Conservation (phyloP, 2,113 vertebrate species). For the Lophochroa leadbeateri region DNA sequence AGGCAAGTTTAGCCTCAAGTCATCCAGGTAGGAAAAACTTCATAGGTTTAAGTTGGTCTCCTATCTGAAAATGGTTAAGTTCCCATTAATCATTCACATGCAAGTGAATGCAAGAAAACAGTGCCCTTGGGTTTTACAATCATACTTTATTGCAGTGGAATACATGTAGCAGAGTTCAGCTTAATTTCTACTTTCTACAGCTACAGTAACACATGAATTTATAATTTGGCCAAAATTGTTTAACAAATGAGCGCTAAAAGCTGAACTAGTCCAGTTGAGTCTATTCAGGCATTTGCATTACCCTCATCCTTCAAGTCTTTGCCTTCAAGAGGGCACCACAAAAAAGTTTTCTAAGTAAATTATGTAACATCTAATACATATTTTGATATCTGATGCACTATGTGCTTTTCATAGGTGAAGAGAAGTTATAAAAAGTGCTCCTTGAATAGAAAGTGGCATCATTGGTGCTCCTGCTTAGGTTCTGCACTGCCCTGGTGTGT, state of each 20-base stretch:
- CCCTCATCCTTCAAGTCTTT: neutral
- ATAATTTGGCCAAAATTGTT: neutral
- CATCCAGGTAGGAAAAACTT: neutral
- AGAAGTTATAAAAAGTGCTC: neutral
- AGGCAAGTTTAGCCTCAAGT: neutral
- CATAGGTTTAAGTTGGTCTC: neutral
- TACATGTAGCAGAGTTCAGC: neutral
- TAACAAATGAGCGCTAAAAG: neutral
- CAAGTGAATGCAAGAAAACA: neutral
- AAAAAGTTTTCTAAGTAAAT: neutral
- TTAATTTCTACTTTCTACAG: neutral
- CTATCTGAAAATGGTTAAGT: neutral
- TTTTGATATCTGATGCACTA: neutral
- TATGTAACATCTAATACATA: neutral
- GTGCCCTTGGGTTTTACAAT: neutral
- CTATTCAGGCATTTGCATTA: neutral
- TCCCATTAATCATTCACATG: neutral
- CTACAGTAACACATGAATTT: neutral
- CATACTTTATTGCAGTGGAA: neutral
- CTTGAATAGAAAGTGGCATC: neutral
- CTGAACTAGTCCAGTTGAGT: neutral
- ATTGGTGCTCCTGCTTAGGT: neutral
- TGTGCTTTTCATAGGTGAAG: neutral
- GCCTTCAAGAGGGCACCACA: neutral
- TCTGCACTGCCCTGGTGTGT: neutral